Conservation (phyloP, 1,140 invertebrate genomes). For the Planococcus citri region DNA sequence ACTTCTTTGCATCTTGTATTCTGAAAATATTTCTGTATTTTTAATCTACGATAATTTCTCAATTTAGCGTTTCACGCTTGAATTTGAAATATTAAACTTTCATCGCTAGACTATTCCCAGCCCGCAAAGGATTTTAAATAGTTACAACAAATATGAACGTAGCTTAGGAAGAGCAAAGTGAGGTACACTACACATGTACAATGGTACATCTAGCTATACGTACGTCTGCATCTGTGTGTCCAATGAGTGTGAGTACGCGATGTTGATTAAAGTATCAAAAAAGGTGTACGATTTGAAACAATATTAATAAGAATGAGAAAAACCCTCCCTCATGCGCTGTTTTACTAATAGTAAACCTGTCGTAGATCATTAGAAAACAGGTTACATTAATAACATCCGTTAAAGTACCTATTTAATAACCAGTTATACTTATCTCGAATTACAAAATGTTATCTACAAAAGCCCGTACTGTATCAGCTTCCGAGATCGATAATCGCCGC, state of each 20-base stretch:
- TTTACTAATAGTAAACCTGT: not conserved
- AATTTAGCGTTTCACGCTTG: too few species aligned
- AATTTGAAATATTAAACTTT: too few species aligned
- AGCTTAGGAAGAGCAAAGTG: too few species aligned
- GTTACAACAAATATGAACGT: too few species aligned
- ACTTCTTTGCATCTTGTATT: too few species aligned
- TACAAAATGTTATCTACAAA: conserved; percentile 1
- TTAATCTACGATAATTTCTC: too few species aligned
- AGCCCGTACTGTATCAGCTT: not conserved
- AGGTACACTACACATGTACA: too few species aligned
- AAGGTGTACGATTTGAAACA: not conserved
- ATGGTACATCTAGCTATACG: too few species aligned
- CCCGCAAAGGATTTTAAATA: too few species aligned
- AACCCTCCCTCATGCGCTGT: not conserved
- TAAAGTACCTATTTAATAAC: conserved; percentile 8
- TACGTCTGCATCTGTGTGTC: not conserved
- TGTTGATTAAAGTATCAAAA: too few species aligned
- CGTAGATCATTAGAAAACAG: not conserved
- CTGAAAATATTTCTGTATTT: too few species aligned
- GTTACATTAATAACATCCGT: conserved; percentile 7
- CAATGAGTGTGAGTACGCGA: not conserved
- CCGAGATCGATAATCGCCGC: conserved; percentile 5
- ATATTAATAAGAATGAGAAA: not conserved
- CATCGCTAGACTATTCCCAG: too few species aligned
- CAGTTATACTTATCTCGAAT: conserved; percentile 7